Evolutionary conservation across 1,140 invertebrate species (phyloP).

Genomic region (Bursaphelenchus mucronatus): DNA sequence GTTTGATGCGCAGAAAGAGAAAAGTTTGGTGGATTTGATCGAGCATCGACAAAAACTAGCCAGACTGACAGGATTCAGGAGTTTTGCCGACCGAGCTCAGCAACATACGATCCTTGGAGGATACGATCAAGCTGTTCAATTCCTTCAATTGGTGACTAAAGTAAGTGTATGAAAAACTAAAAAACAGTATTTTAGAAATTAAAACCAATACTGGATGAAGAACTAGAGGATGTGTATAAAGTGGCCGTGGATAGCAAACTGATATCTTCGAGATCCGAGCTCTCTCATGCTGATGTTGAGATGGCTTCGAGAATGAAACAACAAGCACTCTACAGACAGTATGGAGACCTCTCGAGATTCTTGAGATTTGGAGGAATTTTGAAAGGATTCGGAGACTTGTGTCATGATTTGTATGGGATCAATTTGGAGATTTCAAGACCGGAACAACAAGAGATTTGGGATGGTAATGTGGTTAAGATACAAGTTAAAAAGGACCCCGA

Average conservation of each 20-base stretch:
- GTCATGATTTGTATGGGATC: constrained; percentile 40
- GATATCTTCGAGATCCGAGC: not conserved
- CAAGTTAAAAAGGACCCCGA: constrained; percentile 39
- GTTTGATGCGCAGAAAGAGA: constrained; percentile 36
- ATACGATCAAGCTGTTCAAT: constrained; percentile 51
- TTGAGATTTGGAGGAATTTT: constrained; percentile 32
- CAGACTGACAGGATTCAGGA: constrained; percentile 52
- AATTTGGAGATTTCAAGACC: constrained; percentile 38
- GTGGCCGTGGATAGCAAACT: constrained; percentile 13
- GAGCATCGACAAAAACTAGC: constrained; percentile 45
- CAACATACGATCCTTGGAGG: constrained; percentile 43
- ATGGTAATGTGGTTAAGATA: constrained; percentile 51
- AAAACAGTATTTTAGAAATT: not conserved
- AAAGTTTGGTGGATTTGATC: constrained; percentile 33
- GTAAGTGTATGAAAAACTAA: constrained; percentile 22
- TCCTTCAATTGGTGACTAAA: constrained; percentile 43
- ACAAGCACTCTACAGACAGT: constrained; percentile 21
- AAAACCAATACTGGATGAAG: constrained; percentile 11
- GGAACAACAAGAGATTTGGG: constrained; percentile 48
- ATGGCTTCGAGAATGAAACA: constrained; percentile 20
- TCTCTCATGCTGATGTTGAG: constrained; percentile 41
- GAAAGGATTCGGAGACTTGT: constrained; percentile 33
- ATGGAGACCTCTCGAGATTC: constrained; percentile 22
- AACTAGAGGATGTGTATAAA: constrained; percentile 22
- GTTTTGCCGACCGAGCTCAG: constrained; percentile 57